Evolutionary conservation across 2,888 invertebrate genomes (phyloP), one percentile per base, ranked within the genome.

Genomic region (Acleris cristana): DNA sequence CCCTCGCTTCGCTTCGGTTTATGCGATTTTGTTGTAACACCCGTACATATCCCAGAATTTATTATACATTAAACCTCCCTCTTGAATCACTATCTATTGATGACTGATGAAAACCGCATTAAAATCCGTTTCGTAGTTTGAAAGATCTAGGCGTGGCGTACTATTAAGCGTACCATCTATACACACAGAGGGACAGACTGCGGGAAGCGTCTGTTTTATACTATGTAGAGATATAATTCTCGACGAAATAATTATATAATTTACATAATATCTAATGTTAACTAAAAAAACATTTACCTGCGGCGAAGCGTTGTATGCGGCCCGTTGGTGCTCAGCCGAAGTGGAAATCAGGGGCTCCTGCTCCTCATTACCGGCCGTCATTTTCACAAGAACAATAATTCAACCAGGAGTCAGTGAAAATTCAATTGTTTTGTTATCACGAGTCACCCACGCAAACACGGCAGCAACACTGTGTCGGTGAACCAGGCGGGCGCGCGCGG

Each of bases 281-380:
- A 26, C 26, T 26, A 23, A 2, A 2, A 23, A 16, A 16, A 56
- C 7, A 23, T 16, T 21, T 80, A 91, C 92, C 77, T 84, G 80
- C 2, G 92, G 90, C 16, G 92, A 85, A 73, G 83, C 84, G 73
- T 73, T 89, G 74, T 82, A 92, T 0, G 87, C 71, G 56, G 90
- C 92, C 53, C 90, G 83, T 71, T 92, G 91, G 60, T 90, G 87
- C 59, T 92, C 92, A 48, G 89, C 89, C 14, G 92, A 90, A 21
- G 92, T 77, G 8, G 86, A 84, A 73, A 94, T 89, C 57, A 94
- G 82, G 8, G 93, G 91, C 72, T 93, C 93, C 30, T 93, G 92
- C 69, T 93, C 93, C 69, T 93, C 93, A 23, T 76, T 84, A 23
- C 90, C 92, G 54, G 82, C 79, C 40, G 92, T 91, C 93, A 93